Percentiles rank a stretch among this genome's conserved stretches.
Evolutionary conservation across 2,888 invertebrate genomes (phyloP).

Genomic region (Agelastica alni): DNA sequence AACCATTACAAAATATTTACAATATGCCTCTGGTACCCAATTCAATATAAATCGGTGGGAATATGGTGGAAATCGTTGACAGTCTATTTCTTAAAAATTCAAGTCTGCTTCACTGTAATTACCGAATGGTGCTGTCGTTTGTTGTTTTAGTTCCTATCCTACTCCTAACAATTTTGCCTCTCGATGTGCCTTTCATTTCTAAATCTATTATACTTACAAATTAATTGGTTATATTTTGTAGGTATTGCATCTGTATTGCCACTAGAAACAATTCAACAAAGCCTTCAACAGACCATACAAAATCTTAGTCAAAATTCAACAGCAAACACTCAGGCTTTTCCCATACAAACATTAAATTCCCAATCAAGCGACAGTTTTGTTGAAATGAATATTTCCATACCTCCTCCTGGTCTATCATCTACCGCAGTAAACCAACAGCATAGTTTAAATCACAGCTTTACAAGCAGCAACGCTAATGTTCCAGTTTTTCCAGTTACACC

Average conservation of each 20-base stretch:
- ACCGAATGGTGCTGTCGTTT: too few relatives aligned
- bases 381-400: constrained; percentile 51
- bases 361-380: constrained; percentile 40
- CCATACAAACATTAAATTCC: constrained; percentile 35
- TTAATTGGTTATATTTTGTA: too few relatives aligned
- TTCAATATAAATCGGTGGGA: too few relatives aligned
- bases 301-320: constrained; percentile 36
- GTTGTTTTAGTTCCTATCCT: too few relatives aligned
- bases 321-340: constrained; percentile 34
- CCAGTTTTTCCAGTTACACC: constrained; percentile 35
- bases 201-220: too few relatives aligned
- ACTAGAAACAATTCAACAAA: constrained; percentile 48
- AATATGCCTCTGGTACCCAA: too few relatives aligned
- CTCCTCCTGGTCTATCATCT: constrained; percentile 51
- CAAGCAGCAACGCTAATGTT: constrained; percentile 37
- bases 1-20: too few relatives aligned
- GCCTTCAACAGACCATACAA: constrained; percentile 46
- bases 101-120: too few relatives aligned
- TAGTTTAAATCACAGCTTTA: constrained; percentile 30
- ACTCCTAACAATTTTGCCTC: too few relatives aligned
- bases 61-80: too few relatives aligned
- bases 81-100: too few relatives aligned
- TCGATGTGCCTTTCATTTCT: too few relatives aligned
- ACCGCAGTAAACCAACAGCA: constrained; percentile 5
- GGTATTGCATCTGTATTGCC: constrained; percentile 42